Evolutionary conservation across 2,113 vertebrate genomes (phyloP), one percentile per base, ranked within the genome.

Genomic region (Zapornia atra): DNA sequence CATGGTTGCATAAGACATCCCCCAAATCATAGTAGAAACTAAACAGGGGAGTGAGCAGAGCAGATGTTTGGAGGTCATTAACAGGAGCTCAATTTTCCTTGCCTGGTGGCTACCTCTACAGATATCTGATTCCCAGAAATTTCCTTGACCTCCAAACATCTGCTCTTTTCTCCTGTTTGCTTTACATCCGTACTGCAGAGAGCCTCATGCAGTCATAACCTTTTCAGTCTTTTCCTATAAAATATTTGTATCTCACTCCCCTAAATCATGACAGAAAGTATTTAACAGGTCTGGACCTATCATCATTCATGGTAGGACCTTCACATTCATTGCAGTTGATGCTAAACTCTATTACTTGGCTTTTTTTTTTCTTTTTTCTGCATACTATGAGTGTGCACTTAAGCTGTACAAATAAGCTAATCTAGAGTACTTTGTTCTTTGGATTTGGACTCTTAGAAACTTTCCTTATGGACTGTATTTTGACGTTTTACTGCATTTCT

Each of bases 31-130:
- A 87, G 63, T 40, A 87, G 92, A 91, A 96, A 95, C 88, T 95
- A 85, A 85, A 87, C 92, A 93, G 77, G 65, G 82, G 88, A 94
- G 88, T 71, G 64, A 94, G 72, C 51, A 94, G 72, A 96, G 86
- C 96, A 96, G 86, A 95, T 96, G 96, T 95, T 96, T 96, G 88
- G 94, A 95, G 96, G 92, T 96, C 88, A 96, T 96, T 96, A 95
- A 95, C 94, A 92, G 96, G 92, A 97, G 96, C 95, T 96, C 96
- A 92, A 11, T 95, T 96, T 97, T 97, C 95, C 77, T 94, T 95
- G 93, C 86, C 77, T 96, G 63, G 89, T 97, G 94, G 93, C 96
- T 97, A 96, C 95, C 91, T 96, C 96, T 79, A 85, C 69, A 96
- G 95, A 96, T 95, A 96, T 89, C 81, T 72, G 89, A 95, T 96